These are phyloP conservation scores for Saccostrea echinata DNA, from an alignment of 1,140 invertebrate species.

Conservation along the genomic window DNA sequence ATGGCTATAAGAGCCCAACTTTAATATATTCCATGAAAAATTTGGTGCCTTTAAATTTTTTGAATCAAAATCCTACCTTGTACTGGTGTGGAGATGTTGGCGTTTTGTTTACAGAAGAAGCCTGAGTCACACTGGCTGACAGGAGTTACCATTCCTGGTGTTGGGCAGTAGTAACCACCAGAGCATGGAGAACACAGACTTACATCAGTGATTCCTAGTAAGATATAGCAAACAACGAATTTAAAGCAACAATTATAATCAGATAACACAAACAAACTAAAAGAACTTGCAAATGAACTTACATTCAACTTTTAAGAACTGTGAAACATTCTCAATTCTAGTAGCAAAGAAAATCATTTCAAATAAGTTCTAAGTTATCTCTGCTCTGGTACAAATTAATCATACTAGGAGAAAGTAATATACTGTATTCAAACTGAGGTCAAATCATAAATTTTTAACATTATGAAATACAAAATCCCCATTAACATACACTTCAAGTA, in stretches of 20 bases:
- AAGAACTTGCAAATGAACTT: too few relatives aligned
- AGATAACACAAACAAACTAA: too few relatives aligned
- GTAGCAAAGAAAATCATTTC: not conserved
- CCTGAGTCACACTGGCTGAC: slow-evolving; percentile 73
- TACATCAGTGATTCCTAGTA: slow-evolving; percentile 64
- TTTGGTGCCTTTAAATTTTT: too few relatives aligned
- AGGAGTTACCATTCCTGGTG: slow-evolving; percentile 71
- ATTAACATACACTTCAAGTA: too few relatives aligned
- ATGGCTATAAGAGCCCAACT: too few relatives aligned
- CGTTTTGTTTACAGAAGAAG: slow-evolving; percentile 76
- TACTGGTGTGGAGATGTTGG: slow-evolving; percentile 75
- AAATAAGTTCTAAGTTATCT: not conserved
- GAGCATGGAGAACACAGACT: slow-evolving; percentile 73
- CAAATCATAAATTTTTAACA: not conserved
- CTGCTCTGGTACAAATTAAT: too few relatives aligned
- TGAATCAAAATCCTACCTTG: slow-evolving; percentile 66
- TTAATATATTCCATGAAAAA: too few relatives aligned
- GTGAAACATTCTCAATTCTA: not conserved
- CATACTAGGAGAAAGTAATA: too few relatives aligned
- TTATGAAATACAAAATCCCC: not conserved
- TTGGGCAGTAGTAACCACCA: slow-evolving; percentile 75
- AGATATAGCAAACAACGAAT: not conserved
- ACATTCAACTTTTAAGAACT: too few relatives aligned
- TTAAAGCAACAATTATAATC: too few relatives aligned
- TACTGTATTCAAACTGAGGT: not conserved